Conservation (phyloP, 2,797 vertebrate species). For the Remorina albescens region DNA sequence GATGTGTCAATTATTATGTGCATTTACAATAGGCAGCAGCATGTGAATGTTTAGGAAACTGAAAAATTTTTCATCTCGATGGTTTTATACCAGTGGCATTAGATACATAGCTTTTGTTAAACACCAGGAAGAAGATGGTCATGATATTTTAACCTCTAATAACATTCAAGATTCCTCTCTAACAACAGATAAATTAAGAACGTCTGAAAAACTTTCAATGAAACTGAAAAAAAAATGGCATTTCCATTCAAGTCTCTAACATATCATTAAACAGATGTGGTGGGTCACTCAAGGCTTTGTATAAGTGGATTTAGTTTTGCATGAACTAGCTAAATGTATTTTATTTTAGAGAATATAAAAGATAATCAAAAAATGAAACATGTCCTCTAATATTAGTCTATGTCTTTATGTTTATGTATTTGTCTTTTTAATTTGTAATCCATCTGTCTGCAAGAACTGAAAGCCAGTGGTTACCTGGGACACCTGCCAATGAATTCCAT, state of each 20-base stretch:
- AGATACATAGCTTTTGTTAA: constrained; percentile 3
- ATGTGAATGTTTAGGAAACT: constrained; percentile 25
- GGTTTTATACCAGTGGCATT: constrained; percentile 2
- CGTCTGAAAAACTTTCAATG: constrained; percentile 1
- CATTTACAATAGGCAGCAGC: constrained; percentile 42
- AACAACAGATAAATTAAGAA: background rate
- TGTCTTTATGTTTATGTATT: too few species aligned
- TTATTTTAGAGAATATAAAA: background rate
- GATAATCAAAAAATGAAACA: background rate
- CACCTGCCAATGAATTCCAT: background rate
- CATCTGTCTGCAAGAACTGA: too few species aligned
- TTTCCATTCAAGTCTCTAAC: constrained; percentile 5
- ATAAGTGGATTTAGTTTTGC: constrained; percentile 34
- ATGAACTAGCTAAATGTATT: background rate
- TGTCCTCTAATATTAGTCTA: too few species aligned
- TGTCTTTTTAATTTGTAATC: too few species aligned
- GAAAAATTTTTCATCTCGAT: constrained; percentile 29
- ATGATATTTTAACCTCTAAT: background rate
- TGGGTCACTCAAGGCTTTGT: constrained; percentile 20
- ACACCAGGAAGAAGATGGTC: background rate
- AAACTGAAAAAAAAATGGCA: constrained; percentile 28
- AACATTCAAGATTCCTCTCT: background rate
- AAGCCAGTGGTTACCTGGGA: background rate
- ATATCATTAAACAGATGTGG: constrained; percentile 3
- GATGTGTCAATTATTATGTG: constrained; percentile 53